Evolutionary conservation across 2,113 vertebrate genomes (phyloP), one percentile per base, ranked within the genome.

Genomic region (Syrrhaptes paradoxus): DNA sequence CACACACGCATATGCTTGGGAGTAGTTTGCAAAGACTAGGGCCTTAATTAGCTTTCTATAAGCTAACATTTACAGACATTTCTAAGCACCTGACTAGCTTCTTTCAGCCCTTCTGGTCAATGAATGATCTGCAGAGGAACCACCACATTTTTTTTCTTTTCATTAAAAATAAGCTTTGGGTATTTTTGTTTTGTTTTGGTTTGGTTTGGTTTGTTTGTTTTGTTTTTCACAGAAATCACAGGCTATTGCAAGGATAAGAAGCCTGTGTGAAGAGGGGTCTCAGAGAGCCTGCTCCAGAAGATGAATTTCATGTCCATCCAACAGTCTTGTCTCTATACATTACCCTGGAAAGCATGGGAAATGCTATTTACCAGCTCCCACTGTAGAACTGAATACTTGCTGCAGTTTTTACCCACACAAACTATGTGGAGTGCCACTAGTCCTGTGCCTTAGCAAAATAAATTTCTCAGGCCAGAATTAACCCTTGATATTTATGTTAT

Each of bases 231-330:
- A 51, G 17, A 16, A 75, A 9, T 12, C 28, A 36, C 19, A 59
- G 19, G 3, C 3, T 48, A 13, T 14, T 54, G 19, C 24, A 63
- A 21, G 7, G 3, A 9, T 36, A 17, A 7, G 11, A 61, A 58
- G 16, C 3, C 17, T 32, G 2, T 38, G 5, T 70, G 32, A 70
- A 66, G 29, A 52, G 2, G 1, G 0, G 4, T 36, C 36, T 87
- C 46, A 46, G 29, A 89, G 12, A 77, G 18, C 2, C 1, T 58
- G 11, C 36, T 67, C 13, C 52, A 70, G 26, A 67, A 77, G 16
- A 18, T 19, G 3, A 61, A 71, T 79, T 85, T 65, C 31, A 49
- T 4, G 4, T 11, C 18, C 31, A 77, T 52, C 6, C 17, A 15
- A 41, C 9, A n/a, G 4, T 48, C 11, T 62, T 4, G 19, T 58